Percentiles rank a stretch among this genome's conserved stretches.
Conservation (phyloP, 1,140 invertebrate species). For the Drosophila bocki region DNA sequence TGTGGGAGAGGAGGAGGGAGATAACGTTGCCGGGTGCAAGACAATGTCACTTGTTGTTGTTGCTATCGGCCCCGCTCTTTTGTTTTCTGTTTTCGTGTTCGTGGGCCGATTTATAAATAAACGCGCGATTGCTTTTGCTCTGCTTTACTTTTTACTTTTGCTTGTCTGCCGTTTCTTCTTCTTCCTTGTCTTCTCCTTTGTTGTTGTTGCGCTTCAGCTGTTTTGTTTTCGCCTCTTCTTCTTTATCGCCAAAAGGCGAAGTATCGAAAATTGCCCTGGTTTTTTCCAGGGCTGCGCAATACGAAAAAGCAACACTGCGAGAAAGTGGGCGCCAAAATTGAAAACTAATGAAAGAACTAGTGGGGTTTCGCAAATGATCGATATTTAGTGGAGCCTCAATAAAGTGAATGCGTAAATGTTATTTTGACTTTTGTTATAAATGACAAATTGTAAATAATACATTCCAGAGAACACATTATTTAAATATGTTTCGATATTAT, state of each 20-base stretch:
- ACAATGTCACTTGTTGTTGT: slow-evolving; percentile 24
- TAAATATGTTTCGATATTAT: neutral
- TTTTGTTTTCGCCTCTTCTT: slow-evolving; percentile 14
- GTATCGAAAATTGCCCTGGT: slow-evolving; percentile 20
- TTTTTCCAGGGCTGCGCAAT: slow-evolving; percentile 9
- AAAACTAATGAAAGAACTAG: neutral
- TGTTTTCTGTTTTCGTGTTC: slow-evolving; percentile 44
- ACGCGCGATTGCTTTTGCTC: slow-evolving; percentile 20
- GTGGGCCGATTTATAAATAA: slow-evolving; percentile 41
- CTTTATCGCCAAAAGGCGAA: slow-evolving; percentile 5
- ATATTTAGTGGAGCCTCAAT: neutral
- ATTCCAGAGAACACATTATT: neutral
- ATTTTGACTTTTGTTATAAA: neutral
- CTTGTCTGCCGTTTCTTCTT: slow-evolving; percentile 3
- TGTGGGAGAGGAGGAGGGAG: slow-evolving; percentile 1
- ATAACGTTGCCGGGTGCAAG: slow-evolving; percentile 21
- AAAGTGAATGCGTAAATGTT: neutral
- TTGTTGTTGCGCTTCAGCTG: slow-evolving; percentile 23
- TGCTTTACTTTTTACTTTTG: slow-evolving; percentile 3
- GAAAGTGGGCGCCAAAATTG: slow-evolving; percentile 19
- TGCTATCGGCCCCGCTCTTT: slow-evolving; percentile 7
- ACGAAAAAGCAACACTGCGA: slow-evolving; percentile 2
- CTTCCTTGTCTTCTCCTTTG: neutral
- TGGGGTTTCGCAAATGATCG: slow-evolving; percentile 1
- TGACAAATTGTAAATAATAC: neutral